Evolutionary conservation across 2,113 vertebrate species (phyloP).

Genomic region (Crotalus horridus): DNA sequence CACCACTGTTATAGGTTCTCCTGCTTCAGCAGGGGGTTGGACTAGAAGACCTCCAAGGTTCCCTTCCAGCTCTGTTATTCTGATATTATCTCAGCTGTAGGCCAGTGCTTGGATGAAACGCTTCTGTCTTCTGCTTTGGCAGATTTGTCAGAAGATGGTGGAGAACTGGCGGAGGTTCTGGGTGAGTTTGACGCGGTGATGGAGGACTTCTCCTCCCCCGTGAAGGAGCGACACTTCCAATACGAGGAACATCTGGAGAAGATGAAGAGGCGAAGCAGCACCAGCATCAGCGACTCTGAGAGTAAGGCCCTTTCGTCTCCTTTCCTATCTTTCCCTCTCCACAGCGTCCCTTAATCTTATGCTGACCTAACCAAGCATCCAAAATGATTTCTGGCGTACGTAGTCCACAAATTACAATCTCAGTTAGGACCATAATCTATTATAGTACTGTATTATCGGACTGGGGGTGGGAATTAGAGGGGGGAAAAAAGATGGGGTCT

Average conservation of each 20-base stretch:
- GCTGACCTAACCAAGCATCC: not conserved
- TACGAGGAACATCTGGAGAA: constrained; percentile 89
- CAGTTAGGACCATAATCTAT: not conserved
- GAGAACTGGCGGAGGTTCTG: constrained; percentile 80
- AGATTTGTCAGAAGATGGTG: constrained; percentile 39
- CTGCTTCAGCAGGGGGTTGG: not conserved
- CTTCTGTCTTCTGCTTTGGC: not conserved
- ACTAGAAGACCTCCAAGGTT: not conserved
- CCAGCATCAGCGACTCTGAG: constrained; percentile 89
- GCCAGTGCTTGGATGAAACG: not conserved
- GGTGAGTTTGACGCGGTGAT: constrained; percentile 92
- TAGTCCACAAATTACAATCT: rapidly evolving
- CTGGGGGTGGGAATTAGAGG: no score
- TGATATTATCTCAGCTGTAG: not conserved
- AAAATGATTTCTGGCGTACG: not conserved
- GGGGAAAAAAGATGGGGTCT: not conserved
- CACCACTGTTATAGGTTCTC: no score
- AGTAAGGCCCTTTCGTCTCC: constrained; percentile 71
- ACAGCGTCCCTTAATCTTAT: not conserved
- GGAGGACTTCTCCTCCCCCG: constrained; percentile 87
- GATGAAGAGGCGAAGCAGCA: constrained; percentile 89
- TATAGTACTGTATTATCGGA: not conserved
- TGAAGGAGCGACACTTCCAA: constrained; percentile 84
- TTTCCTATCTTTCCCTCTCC: rapidly evolving
- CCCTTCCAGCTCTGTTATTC: not conserved